Percentiles rank a stretch among this genome's conserved stretches.
Evolutionary conservation across 2,797 vertebrate genomes (phyloP).

Genomic region (Parambassis ranga): DNA sequence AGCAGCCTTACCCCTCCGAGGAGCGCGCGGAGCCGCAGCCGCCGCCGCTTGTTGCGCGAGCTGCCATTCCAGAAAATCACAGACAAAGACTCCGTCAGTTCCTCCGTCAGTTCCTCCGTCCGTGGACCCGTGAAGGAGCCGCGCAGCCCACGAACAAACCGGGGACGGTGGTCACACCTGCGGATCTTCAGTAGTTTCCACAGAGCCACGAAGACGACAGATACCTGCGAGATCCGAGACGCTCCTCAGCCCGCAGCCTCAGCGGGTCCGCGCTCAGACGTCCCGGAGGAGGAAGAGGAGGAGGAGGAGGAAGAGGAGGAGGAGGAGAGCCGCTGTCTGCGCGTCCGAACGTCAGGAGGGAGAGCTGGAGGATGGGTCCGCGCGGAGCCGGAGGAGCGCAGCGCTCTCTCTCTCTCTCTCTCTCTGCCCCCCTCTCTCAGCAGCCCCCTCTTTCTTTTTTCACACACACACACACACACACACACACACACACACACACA

Average conservation of each 20-base stretch:
- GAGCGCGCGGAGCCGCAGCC: conserved; percentile 48
- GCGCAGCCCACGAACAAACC: conserved; percentile 38
- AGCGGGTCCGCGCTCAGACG: too few species aligned
- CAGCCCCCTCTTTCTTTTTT: not conserved
- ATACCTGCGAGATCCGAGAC: too few species aligned
- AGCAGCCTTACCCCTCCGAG: conserved; percentile 43
- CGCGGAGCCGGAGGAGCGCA: not conserved
- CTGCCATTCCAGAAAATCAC: conserved; percentile 31
- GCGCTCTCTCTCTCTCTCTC: not conserved
- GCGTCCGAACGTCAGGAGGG: not conserved
- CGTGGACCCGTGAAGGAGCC: conserved; percentile 21
- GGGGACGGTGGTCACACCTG: not conserved
- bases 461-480: not conserved
- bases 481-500: not conserved
- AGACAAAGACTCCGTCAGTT: conserved; percentile 9
- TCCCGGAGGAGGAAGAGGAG: too few species aligned
- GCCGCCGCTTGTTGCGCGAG: conserved; percentile 78
- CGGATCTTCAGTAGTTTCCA: not conserved
- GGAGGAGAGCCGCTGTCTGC: not conserved
- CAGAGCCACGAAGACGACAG: too few species aligned
- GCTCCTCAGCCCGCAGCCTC: too few species aligned
- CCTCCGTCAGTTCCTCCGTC: conserved; percentile 41
- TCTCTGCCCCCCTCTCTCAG: not conserved
- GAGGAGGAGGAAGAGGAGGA: too few species aligned
- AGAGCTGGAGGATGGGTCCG: not conserved